phyloP scores from a whole-genome alignment of 2,888 invertebrate genomes.

The Tinea semifulvella region DNA sequence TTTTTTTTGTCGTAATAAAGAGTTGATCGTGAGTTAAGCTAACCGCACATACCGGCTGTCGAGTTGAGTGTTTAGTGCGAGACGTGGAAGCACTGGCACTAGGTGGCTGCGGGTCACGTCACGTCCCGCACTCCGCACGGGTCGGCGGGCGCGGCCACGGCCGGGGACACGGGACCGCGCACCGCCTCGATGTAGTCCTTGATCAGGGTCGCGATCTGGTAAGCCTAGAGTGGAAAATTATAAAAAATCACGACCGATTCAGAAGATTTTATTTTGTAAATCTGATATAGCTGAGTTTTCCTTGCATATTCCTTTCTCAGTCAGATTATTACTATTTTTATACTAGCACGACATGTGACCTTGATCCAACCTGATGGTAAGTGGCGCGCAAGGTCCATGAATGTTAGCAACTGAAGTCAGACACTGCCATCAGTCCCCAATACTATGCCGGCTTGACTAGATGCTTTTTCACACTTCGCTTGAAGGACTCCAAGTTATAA shows the following conservation, averaged over 20 bases:
- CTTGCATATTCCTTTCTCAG: no score
- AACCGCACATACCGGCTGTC: constrained; percentile 3
- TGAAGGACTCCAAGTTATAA: no score
- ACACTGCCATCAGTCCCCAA: no score
- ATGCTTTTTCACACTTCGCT: no score
- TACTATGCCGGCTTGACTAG: no score
- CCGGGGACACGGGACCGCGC: constrained; percentile 59
- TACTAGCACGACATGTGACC: no score
- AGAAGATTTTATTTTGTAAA: no score
- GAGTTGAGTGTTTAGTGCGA: constrained; percentile 30
- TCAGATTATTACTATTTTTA: no score
- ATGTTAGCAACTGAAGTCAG: no score
- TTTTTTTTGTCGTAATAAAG: background rate
- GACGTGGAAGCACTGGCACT: constrained; percentile 67
- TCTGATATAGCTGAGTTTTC: no score
- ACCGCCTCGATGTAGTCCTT: constrained; percentile 79
- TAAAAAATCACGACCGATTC: background rate
- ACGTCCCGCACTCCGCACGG: constrained; percentile 24
- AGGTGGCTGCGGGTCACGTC: constrained; percentile 58
- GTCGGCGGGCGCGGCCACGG: constrained; percentile 32
- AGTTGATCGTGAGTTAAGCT: constrained; percentile 2
- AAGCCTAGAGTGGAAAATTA: constrained; percentile 75
- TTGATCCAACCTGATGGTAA: no score
- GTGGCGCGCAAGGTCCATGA: no score
- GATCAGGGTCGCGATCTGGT: constrained; percentile 92